Base-by-base conservation (phyloP, 92 coral and sea anemone genomes). In the Bergia sp. region DNA sequence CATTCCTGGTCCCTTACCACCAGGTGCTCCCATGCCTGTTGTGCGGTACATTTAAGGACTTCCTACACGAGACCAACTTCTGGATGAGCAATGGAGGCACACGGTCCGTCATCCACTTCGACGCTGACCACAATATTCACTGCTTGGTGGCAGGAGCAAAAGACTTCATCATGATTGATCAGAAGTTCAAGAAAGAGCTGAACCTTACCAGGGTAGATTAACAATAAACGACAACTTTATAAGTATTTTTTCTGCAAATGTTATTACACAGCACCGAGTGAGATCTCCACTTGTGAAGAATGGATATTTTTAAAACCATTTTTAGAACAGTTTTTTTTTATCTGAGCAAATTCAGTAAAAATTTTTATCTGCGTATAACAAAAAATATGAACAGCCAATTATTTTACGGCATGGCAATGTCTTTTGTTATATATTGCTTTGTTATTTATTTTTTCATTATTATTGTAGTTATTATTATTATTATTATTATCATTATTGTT, bases 31-130 rank as follows among this genome's bases (percentile, higher is more conserved):
- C 96, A 13, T 91, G 98, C 75, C 79, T 97, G 23, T 67, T 95
- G 87, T 97, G 99, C 84, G 99, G 99, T 15, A 97, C 99, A 50
- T 97, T 97, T 72, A 77, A 86, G 66, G 94, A 97, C 90, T 97
- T 91, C 88, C 87, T 97, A 47, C 99, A 97, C 37, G 99, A 97
- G 87, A 96, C 98, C 57, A 97, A 97, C 88, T 90, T 97, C 71
- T 97, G 99, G 99, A 97, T 97, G 92, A 96, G 99, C 80, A 94
- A 96, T 42, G 99, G 99, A 41, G 99, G 99, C 66, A 97, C 99
- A 53, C 94, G 99, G 21, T 97, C 99, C 38, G 98, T 97, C 36
- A 94, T 97, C 84, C 99, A 97, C 83, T 97, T 92, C 49, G 99
- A 97, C 71, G 99, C 99, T 73, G 99, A 97, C 76, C 98, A 97